A percentile compares a stretch with the other conserved stretches of the same genome.
These are phyloP conservation scores for Peromyscus polionotus DNA, from an alignment of 2,113 vertebrate species.

Conservation along the genomic window DNA sequence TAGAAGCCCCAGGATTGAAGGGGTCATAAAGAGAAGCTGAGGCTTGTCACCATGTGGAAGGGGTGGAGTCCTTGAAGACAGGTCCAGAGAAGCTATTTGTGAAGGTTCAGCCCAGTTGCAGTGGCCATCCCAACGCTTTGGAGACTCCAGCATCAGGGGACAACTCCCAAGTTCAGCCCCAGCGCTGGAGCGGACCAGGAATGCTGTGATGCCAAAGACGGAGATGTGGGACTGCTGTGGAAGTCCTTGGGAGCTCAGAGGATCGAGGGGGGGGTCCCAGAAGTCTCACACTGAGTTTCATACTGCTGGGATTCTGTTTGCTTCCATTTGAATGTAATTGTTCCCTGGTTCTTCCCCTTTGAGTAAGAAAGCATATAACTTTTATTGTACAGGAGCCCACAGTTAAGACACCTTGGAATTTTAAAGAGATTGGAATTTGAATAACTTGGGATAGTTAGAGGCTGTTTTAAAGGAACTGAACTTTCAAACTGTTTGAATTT, in stretches of 20 bases:
- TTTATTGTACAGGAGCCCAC: not conserved
- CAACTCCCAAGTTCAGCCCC: not conserved
- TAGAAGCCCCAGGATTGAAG: not conserved
- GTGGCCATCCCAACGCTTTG: not conserved
- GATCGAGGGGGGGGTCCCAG: not conserved
- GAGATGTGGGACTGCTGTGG: fast-evolving
- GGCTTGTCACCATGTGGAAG: not conserved
- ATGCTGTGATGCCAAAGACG: not conserved
- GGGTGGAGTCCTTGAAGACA: not conserved
- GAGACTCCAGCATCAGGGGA: not conserved
- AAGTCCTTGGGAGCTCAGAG: not conserved
- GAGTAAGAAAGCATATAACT: not conserved
- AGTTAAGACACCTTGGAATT: not conserved
- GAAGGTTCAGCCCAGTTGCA: not conserved
- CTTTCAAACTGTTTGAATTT: not conserved
- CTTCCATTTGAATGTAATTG: not conserved
- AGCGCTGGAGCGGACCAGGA: not conserved
- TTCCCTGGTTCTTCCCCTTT: not conserved
- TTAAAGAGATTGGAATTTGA: not conserved
- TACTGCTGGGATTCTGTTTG: not conserved
- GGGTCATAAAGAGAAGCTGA: not conserved
- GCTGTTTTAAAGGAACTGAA: not conserved
- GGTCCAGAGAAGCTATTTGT: not conserved
- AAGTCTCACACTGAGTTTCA: not conserved
- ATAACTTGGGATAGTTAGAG: not conserved